Evolutionary conservation across 2,113 vertebrate genomes (phyloP), one percentile per base, ranked within the genome.

Genomic region (Sander lucioperca): DNA sequence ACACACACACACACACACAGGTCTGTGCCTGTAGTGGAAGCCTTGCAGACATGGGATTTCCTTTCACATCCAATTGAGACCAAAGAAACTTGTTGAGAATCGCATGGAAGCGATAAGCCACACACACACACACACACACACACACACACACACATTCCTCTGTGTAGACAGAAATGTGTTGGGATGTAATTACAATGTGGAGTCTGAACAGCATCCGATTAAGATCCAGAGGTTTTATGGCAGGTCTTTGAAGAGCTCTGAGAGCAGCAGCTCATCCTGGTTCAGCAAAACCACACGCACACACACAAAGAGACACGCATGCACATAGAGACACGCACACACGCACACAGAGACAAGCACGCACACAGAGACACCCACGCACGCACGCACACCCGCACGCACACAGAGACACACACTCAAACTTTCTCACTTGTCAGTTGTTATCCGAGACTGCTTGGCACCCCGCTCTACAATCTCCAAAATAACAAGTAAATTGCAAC

Each of bases 21-120:
- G 74, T 83, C 85, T 84, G 88, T 30, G 74, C 81, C 85, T 84
- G 88, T 30, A 86, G 82, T 91, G 89, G 90, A 89, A 88, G 89
- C 86, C 83, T 81, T 66, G 62, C 88, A 92, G 92, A 93, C 89
- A 92, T 76, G 88, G 88, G 90, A 92, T 90, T 91, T 93, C 92
- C 90, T 92, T 92, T 91, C 86, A 91, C 80, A 84, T 88, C 87
- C 88, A 88, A 90, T 87, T 81, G 83, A 91, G 87, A 92, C 89
- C 75, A 90, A 89, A 92, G 85, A 88, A 92, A 92, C 88, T 84
- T 80, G 68, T 81, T 81, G 81, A 84, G 86, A 86, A 88, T 88
- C 82, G 88, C 79, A 47, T 75, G 83, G 36, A 84, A 58, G 39
- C 82, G 82, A 85, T 89, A 87, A 93, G 73, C 79, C 80, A 78